Conservation (phyloP, 2,888 invertebrate species). For the Pemphredon lugubris region DNA sequence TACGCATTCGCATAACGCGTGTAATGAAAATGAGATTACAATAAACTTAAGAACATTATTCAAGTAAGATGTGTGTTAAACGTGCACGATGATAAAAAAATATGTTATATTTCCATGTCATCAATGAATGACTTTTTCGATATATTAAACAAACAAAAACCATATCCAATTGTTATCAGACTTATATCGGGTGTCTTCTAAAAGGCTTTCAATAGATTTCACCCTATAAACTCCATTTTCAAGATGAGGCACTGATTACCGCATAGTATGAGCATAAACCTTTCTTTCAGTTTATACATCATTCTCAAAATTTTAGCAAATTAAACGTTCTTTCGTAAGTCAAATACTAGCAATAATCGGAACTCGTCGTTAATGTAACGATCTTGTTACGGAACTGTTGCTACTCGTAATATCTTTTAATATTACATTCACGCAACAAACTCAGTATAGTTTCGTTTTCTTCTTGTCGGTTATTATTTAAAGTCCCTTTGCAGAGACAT, state of each 20-base stretch:
- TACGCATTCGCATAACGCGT: too few species aligned
- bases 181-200: too few species aligned
- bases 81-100: background rate
- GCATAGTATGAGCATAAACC: conserved; percentile 53
- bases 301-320: too few species aligned
- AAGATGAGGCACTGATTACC: too few species aligned
- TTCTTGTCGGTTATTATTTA: background rate
- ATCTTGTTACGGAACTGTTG: background rate
- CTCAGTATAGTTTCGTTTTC: background rate
- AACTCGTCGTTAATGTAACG: background rate
- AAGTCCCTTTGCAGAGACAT: background rate
- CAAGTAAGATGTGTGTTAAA: too few species aligned
- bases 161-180: too few species aligned
- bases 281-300: conserved; percentile 26
- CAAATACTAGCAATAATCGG: background rate
- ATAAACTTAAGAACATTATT: background rate
- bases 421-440: too few species aligned
- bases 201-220: too few species aligned
- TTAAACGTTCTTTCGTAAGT: too few species aligned
- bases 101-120: background rate
- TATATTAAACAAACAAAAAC: too few species aligned
- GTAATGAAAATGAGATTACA: too few species aligned
- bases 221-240: too few species aligned
- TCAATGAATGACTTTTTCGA: background rate
- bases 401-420: background rate